phyloP scores from a whole-genome alignment of 2,797 vertebrate genomes.

The Podarcis lilfordi region DNA sequence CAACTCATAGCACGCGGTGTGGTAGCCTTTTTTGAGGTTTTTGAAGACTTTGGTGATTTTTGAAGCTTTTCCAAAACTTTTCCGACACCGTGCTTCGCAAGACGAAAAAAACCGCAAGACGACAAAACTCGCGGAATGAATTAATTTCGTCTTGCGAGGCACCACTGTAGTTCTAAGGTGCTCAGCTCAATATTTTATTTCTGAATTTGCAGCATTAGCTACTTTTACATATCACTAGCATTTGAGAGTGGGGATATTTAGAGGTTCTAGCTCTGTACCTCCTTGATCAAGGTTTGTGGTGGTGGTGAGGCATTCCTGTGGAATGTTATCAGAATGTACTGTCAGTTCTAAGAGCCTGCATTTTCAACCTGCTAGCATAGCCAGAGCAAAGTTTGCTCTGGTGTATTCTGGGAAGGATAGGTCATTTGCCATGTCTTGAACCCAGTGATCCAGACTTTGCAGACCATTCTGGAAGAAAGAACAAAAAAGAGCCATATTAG shows the following conservation, averaged over 20 bases:
- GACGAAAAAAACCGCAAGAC: no score
- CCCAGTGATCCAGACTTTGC: background rate
- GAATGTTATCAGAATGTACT: background rate
- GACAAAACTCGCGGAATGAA: no score
- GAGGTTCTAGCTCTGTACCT: background rate
- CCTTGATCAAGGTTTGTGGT: background rate
- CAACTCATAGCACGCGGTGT: no score
- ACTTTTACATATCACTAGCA: background rate
- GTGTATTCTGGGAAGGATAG: background rate
- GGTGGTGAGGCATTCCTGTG: background rate
- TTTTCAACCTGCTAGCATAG: background rate
- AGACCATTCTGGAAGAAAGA: background rate
- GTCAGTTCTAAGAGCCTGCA: background rate
- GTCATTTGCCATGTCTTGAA: background rate
- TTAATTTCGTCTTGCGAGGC: no score
- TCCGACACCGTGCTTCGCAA: no score
- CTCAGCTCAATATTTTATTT: background rate
- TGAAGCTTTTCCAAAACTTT: no score
- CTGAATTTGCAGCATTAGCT: background rate
- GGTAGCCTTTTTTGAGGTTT: no score
- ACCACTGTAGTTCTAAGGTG: background rate
- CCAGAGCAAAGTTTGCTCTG: background rate
- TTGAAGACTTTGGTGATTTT: no score
- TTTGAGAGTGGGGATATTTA: background rate
- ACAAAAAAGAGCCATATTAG: slow-evolving; percentile 50